Conservation (phyloP, 2,113 vertebrate genomes). For the Psittacus erithacus region DNA sequence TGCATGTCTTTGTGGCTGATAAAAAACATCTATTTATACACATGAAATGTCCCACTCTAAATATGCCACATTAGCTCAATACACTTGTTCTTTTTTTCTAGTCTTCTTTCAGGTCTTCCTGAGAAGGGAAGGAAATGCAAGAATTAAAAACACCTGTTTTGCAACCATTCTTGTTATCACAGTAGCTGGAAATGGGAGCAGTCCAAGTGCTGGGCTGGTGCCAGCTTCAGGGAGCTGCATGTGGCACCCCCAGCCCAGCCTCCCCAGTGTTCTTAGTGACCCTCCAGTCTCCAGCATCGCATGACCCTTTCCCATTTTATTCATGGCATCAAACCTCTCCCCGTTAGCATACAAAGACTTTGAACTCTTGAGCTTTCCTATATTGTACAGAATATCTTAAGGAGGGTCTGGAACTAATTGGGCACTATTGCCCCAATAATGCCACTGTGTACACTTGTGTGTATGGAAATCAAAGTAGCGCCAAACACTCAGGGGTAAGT, state of each 20-base stretch:
- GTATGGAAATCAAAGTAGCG: slow-evolving; percentile 23
- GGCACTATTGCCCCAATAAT: background rate
- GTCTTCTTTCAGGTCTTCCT: background rate
- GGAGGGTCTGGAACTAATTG: slow-evolving; percentile 57
- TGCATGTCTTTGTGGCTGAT: background rate
- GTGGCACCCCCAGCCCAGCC: background rate
- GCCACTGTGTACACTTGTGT: background rate
- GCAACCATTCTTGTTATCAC: background rate
- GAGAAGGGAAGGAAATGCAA: background rate
- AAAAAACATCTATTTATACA: background rate
- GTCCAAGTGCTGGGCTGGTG: background rate
- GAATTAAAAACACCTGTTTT: background rate
- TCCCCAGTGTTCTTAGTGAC: background rate
- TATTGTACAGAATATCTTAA: background rate
- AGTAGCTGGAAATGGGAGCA: fast-evolving
- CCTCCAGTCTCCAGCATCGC: background rate
- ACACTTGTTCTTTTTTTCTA: background rate
- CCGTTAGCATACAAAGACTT: background rate
- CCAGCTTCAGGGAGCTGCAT: fast-evolving
- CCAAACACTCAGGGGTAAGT: slow-evolving; percentile 27
- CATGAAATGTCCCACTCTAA: background rate
- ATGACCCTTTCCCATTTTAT: background rate
- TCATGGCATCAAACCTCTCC: background rate
- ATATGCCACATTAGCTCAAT: background rate
- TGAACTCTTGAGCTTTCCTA: background rate